Conservation (phyloP, 2,113 vertebrate genomes). For the crab-eating macaque (Macaca fascicularis) region T2T-MFA8v1.1 NC_088376.1:18840501-18841000, state of each 20-base stretch:
- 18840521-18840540: not conserved
- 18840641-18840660: not conserved
- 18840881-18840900: not conserved
- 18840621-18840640: not conserved
- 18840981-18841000: not conserved
- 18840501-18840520: not conserved
- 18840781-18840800: not conserved
- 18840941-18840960: not conserved
- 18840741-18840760: not conserved
- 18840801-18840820: not conserved
- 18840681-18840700: not conserved
- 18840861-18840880: not conserved
- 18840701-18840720: not conserved
- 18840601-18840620: rapidly evolving
- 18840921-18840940: not conserved
- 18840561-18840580: not conserved
- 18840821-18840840: not conserved
- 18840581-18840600: not conserved
- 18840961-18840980: not conserved
- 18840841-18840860: not conserved
- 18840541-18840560: not conserved
- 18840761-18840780: not conserved
- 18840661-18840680: not conserved
- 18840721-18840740: not conserved
- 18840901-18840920: not conserved